These are phyloP conservation scores for Diogma glabrata DNA, from an alignment of 2,888 invertebrate genomes.

Conservation along the genomic window DNA sequence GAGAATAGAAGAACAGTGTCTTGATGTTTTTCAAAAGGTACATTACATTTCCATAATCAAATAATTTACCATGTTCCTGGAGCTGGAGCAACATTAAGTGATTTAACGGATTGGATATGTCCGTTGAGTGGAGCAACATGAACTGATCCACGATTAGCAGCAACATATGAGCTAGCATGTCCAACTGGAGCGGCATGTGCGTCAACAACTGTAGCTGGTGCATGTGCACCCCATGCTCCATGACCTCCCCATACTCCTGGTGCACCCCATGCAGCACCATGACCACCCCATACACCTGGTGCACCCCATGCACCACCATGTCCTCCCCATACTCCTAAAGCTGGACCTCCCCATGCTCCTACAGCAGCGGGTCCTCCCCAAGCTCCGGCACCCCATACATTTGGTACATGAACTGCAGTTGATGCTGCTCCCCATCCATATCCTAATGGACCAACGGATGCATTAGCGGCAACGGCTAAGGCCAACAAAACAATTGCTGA, in stretches of 20 bases:
- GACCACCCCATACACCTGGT: constrained; percentile 17
- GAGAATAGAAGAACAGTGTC: too few relatives aligned
- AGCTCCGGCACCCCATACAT: constrained; percentile 17
- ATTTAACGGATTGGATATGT: constrained; percentile 27
- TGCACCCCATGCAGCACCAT: constrained; percentile 2
- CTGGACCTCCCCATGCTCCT: constrained; percentile 20
- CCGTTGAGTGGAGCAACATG: constrained; percentile 39
- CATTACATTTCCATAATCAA: too few relatives aligned
- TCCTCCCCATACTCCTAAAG: constrained; percentile 19
- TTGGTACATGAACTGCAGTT: constrained; percentile 1
- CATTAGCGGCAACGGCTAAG: constrained; percentile 31
- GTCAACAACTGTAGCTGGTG: constrained; percentile 33
- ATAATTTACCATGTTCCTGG: constrained; percentile 31
- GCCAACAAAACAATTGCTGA: constrained; percentile 34
- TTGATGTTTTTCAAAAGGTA: too few relatives aligned
- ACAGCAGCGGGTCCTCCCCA: constrained; percentile 12
- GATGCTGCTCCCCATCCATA: neutral
- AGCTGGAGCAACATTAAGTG: constrained; percentile 38
- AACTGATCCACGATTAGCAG: constrained; percentile 38
- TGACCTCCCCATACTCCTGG: neutral
- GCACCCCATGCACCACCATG: constrained; percentile 20
- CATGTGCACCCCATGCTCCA: constrained; percentile 25
- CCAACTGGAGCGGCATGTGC: constrained; percentile 34
- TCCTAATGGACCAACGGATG: constrained; percentile 27
- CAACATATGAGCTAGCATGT: constrained; percentile 32